These are phyloP conservation scores for Trididemnum clinides DNA, from an alignment of 23 tunicate genomes.

Conservation along the genomic window DNA sequence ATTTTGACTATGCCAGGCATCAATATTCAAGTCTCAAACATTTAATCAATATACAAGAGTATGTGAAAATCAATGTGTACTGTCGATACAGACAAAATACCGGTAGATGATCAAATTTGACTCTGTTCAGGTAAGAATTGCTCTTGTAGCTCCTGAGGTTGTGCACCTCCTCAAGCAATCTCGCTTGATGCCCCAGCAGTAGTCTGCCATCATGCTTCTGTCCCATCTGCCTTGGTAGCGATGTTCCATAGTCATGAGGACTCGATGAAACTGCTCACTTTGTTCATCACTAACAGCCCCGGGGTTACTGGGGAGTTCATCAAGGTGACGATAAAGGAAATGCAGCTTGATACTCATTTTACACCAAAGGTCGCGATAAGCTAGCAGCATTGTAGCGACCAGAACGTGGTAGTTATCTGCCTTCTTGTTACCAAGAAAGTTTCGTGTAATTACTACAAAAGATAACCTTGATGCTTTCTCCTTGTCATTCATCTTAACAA, in stretches of 20 bases:
- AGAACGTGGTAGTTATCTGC: slow-evolving; percentile 35
- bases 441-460: slow-evolving; percentile 15
- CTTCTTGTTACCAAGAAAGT: slow-evolving; percentile 28
- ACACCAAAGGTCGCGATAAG: slow-evolving; percentile 17
- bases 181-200: slow-evolving; percentile 21
- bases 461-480: slow-evolving; percentile 21
- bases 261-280: slow-evolving; percentile 11
- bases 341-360: slow-evolving; percentile 28
- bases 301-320: background rate
- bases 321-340: slow-evolving; percentile 3
- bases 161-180: background rate
- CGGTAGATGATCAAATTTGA: background rate
- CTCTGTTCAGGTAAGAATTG: slow-evolving; percentile 4
- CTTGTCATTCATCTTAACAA: slow-evolving; percentile 16
- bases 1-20: background rate
- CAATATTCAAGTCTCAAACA: background rate
- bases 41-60: background rate
- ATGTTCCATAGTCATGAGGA: slow-evolving; percentile 1
- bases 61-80: background rate
- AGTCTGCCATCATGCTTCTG: background rate
- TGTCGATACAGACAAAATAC: background rate
- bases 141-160: slow-evolving; percentile 3
- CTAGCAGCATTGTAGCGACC: slow-evolving; percentile 21
- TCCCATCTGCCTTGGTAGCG: slow-evolving; percentile 11
- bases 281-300: slow-evolving; percentile 22